Evolutionary conservation across 2,888 invertebrate genomes (phyloP).

Genomic region (Thalpophila matura): DNA sequence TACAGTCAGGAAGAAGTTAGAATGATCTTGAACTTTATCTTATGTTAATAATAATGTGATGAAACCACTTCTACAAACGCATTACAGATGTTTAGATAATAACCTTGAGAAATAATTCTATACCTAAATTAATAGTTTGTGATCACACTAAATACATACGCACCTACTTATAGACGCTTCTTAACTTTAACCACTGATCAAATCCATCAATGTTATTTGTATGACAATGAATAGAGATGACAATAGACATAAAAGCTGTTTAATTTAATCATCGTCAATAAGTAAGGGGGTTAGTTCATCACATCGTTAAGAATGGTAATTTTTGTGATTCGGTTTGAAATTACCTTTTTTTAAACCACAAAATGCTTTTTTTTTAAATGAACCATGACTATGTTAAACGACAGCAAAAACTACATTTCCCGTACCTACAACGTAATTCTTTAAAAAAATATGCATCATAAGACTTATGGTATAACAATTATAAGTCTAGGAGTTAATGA

Average conservation of each 20-base stretch:
- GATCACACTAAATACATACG: neutral
- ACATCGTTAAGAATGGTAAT: neutral
- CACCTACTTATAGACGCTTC: too few relatives aligned
- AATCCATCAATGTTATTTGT: too few relatives aligned
- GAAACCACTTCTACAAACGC: neutral
- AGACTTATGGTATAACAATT: slow-evolving; percentile 21
- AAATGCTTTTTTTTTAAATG: neutral
- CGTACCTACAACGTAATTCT: slow-evolving; percentile 6
- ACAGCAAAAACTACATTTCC: slow-evolving; percentile 29
- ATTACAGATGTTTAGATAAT: neutral
- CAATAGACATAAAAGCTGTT: too few relatives aligned
- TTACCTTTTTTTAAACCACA: neutral
- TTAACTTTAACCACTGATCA: too few relatives aligned
- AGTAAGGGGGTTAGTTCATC: too few relatives aligned
- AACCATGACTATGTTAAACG: slow-evolving; percentile 22
- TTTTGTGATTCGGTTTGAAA: too few relatives aligned
- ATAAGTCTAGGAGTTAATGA: slow-evolving; percentile 34
- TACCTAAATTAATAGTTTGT: neutral
- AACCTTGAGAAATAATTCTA: neutral
- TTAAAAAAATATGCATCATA: slow-evolving; percentile 17
- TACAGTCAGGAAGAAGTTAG: neutral
- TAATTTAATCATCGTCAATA: too few relatives aligned
- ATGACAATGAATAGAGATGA: too few relatives aligned
- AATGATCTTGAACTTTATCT: slow-evolving; percentile 6
- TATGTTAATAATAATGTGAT: slow-evolving; percentile 19